These are phyloP conservation scores for Pipa parva DNA, from an alignment of 2,113 vertebrate species.

Conservation along the genomic window DNA sequence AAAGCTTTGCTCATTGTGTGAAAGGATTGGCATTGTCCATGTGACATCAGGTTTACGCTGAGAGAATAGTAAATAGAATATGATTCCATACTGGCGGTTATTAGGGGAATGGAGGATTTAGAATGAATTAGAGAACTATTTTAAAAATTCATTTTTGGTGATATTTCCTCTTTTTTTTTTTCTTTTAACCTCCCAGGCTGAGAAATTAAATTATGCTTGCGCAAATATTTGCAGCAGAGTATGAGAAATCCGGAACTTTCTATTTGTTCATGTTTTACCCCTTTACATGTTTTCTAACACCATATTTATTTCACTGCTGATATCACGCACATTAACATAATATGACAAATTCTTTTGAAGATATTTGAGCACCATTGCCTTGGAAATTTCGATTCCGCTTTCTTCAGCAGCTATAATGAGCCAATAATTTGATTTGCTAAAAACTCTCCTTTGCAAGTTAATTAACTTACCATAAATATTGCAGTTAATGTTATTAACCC, in stretches of 20 bases:
- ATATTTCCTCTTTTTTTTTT: too few relatives aligned
- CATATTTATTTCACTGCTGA: neutral
- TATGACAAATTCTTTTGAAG: neutral
- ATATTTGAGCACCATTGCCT: neutral
- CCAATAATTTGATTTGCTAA: neutral
- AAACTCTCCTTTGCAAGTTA: neutral
- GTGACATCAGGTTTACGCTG: too few relatives aligned
- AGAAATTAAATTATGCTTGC: too few relatives aligned
- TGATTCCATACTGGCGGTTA: too few relatives aligned
- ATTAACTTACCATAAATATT: constrained; percentile 5
- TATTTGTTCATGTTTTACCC: neutral
- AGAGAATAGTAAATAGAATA: too few relatives aligned
- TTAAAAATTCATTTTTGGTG: too few relatives aligned
- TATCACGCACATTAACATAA: neutral
- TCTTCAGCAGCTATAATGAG: neutral
- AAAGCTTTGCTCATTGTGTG: too few relatives aligned
- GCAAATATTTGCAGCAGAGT: neutral
- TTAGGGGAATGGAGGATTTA: too few relatives aligned
- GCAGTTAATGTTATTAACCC: neutral
- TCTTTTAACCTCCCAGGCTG: too few relatives aligned
- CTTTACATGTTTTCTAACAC: neutral
- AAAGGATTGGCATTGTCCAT: too few relatives aligned
- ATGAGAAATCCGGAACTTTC: neutral
- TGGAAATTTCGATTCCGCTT: neutral
- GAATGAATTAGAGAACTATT: too few relatives aligned